These are phyloP conservation scores for Centrocercus urophasianus DNA, from an alignment of 2,113 vertebrate species.

Conservation along the genomic window DNA sequence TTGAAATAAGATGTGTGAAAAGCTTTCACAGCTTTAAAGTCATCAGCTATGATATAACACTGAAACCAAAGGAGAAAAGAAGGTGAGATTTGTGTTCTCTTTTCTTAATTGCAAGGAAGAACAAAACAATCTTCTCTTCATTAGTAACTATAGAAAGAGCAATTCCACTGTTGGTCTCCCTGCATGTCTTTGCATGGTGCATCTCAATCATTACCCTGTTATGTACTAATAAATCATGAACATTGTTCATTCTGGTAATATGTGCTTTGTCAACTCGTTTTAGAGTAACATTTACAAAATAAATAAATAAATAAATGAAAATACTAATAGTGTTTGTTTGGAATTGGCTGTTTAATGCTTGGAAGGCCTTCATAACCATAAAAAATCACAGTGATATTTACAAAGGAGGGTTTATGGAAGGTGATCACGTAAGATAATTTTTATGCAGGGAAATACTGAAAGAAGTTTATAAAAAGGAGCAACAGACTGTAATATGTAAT, in stretches of 20 bases:
- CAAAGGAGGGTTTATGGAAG: conserved; percentile 26
- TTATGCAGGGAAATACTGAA: conserved; percentile 26
- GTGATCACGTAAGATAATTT: conserved; percentile 65
- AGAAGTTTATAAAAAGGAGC: conserved; percentile 26
- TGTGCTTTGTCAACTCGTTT: not conserved
- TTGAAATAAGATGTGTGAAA: not conserved
- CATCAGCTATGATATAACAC: not conserved
- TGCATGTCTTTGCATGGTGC: not conserved
- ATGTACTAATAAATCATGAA: not conserved
- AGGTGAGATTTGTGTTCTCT: not conserved
- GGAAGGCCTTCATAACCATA: not conserved
- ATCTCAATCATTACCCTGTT: not conserved
- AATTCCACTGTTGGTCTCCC: not conserved
- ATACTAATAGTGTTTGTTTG: not conserved
- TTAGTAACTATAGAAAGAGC: not conserved
- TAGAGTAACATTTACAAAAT: not conserved
- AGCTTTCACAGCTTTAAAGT: not conserved
- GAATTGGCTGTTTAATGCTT: not conserved
- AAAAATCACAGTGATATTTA: conserved; percentile 4
- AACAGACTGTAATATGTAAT: conserved; percentile 35
- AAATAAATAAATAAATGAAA: too few species aligned
- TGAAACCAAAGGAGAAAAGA: not conserved
- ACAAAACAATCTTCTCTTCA: not conserved
- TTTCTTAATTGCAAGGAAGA: not conserved
- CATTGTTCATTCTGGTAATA: not conserved